Percentiles rank a stretch among this genome's conserved stretches.
Conservation (phyloP, 2,888 invertebrate genomes). For the Lycocerus yunnanus region DNA sequence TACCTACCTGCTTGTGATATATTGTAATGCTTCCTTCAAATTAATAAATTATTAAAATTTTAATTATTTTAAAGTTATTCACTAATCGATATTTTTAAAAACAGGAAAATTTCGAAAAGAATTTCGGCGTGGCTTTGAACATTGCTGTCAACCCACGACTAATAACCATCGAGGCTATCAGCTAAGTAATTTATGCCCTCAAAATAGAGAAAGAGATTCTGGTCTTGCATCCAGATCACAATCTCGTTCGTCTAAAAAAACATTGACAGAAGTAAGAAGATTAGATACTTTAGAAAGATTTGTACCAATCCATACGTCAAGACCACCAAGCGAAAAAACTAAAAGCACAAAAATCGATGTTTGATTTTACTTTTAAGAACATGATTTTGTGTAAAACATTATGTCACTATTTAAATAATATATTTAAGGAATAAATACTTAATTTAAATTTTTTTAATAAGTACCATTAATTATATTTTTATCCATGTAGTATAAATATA, state of each 20-base stretch:
- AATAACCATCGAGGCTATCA: slow-evolving; percentile 49
- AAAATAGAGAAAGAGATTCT: slow-evolving; percentile 34
- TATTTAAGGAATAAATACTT: neutral
- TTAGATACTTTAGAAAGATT: slow-evolving; percentile 12
- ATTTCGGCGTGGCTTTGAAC: slow-evolving; percentile 71
- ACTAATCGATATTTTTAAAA: slow-evolving; percentile 15
- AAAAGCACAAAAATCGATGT: slow-evolving; percentile 14
- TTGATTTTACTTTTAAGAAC: neutral
- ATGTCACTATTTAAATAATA: neutral
- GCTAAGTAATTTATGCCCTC: slow-evolving; percentile 38
- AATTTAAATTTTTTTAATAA: neutral
- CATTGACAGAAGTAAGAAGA: slow-evolving; percentile 23
- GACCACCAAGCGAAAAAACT: slow-evolving; percentile 13
- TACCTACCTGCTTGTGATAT: neutral
- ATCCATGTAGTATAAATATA: neutral
- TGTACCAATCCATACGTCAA: slow-evolving; percentile 6
- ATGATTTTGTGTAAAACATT: neutral
- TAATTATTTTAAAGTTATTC: neutral
- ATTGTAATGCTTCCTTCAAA: neutral
- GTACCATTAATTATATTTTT: neutral
- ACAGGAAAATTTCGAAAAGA: slow-evolving; percentile 76
- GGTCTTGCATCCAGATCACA: slow-evolving; percentile 23
- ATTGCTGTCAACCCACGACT: slow-evolving; percentile 54
- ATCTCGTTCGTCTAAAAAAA: slow-evolving; percentile 20
- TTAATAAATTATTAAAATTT: neutral